Base-by-base conservation (phyloP, 2,888 invertebrate genomes). In the Leucozona laternaria region DNA sequence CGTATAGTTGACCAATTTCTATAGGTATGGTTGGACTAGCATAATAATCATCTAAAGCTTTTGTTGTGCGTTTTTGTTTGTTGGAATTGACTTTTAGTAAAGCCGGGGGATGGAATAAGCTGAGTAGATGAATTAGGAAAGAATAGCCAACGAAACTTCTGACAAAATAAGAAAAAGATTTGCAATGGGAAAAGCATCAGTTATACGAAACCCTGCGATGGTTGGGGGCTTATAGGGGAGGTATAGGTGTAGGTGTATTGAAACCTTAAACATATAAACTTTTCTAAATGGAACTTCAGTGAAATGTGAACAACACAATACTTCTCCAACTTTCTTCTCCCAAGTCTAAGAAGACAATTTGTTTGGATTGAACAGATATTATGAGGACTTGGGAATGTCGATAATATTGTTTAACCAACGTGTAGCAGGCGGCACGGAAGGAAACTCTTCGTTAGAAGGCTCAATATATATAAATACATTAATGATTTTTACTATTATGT, bases 401-500 rank as follows among this genome's bases (percentile, higher is more conserved):
- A 68, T 68, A 50, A 48, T 64, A 50, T 25, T 45, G 50, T 64
- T 76, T 66, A 72, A 70, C 72, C 66, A 72, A 70, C 68, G 45
- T 78, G 73, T 58, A 34, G 72, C 64, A 62, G 66, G 73, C 66
- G 43, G 72, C 64, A 62, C 71, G 79, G 76, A 79, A 80, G 80
- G 71, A 85, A 68, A 72, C 72, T 77, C 73, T 80, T 80, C 70
- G 78, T 86, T 55, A 28, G 71, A 75, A 75, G 58, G 53, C 70
- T 77, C 82, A 86, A 81, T 82, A 81, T 75, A 75, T 75, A 57
- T 82, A 82, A 86, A 86, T 75, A 75, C 78, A 57, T 82, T 86
- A 86, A 86, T 82, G 82, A 86, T 78, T 86, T 82, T 82, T 78
- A 70, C 68, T 86, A 86, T 85, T 28, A n/a, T 73, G 77, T 79